Base-by-base conservation (phyloP, 2,797 vertebrate species). In the Paratrypauchen microcephalus region DNA sequence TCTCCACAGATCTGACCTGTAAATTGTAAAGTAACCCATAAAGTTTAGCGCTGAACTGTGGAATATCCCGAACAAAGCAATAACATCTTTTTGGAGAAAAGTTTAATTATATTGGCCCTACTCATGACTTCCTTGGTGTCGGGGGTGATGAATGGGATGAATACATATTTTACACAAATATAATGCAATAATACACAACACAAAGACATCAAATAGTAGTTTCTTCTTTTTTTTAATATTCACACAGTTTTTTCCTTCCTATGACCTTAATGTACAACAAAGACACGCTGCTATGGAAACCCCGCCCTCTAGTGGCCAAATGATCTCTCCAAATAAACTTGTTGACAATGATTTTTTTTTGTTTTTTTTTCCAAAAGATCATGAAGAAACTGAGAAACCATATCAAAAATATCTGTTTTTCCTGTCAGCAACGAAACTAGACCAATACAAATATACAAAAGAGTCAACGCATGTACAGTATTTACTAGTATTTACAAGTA, bases 371-470 rank as follows among this genome's bases (percentile, higher is more conserved):
- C 36, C 36, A 45, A 62, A 45, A 62, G n/a, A 3, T 41, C 36
- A 24, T 15, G 36, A 45, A 36, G 32, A 36, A 36, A n/a, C 63
- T 48, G 72, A 18, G 36, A 54, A 74, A 65, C 56, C 30, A 69
- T 65, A 58, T 81, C 26, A 81, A 87, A 89, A 86, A 83, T 79
- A 86, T 30, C 56, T 47, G 57, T 70, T 47, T 45, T 24, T 75
- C 59, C 61, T 74, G 81, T 47, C 21, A 59, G 72, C 30, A 67
- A 71, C 65, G 66, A 71, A 74, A 76, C 75, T 56, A 75, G 75
- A 85, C 66, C 75, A 73, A 47, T 78, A 76, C 69, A 81, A 80
- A 87, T 88, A 82, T 90, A 90, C 86, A 90, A 91, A 87, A 75
- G 76, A 78, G 58, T 67, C 71, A 85, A 81, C 68, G 66, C 73